These are phyloP conservation scores for Maccullochella peelii DNA, from an alignment of 2,113 vertebrate species.

Conservation along the genomic window DNA sequence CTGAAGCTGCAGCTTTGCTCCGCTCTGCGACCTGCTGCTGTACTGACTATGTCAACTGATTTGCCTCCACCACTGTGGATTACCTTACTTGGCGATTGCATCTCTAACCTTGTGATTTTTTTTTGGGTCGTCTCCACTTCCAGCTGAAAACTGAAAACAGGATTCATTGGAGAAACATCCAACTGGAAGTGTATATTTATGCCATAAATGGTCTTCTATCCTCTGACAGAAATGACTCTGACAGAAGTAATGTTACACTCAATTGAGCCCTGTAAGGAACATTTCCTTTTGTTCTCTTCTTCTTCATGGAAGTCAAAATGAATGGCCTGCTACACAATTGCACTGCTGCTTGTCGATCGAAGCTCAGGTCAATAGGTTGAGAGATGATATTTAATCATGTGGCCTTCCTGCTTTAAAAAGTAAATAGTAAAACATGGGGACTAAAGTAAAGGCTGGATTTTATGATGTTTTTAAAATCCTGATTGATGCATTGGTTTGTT, in stretches of 20 bases:
- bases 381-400: neutral
- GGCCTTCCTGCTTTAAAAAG: neutral
- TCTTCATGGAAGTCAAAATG: neutral
- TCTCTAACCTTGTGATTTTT: neutral
- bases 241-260: constrained; percentile 20
- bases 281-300: neutral
- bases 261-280: neutral
- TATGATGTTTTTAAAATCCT: constrained; percentile 9
- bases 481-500: constrained; percentile 48
- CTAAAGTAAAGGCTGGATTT: neutral
- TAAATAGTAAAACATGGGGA: neutral
- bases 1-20: neutral
- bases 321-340: neutral
- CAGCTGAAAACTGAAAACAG: constrained; percentile 12
- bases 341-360: neutral
- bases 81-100: constrained; percentile 2
- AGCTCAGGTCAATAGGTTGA: neutral
- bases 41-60: neutral
- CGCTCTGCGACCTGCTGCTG: neutral
- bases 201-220: constrained; percentile 11
- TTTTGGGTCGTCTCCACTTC: neutral
- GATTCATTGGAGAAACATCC: constrained; percentile 20
- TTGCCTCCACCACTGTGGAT: neutral
- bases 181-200: constrained; percentile 1
- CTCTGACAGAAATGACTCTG: constrained; percentile 20